Percentiles rank a stretch among this genome's conserved stretches.
phyloP scores from a whole-genome alignment of 2,888 invertebrate genomes.

The Eristalinus sepulchralis region DNA sequence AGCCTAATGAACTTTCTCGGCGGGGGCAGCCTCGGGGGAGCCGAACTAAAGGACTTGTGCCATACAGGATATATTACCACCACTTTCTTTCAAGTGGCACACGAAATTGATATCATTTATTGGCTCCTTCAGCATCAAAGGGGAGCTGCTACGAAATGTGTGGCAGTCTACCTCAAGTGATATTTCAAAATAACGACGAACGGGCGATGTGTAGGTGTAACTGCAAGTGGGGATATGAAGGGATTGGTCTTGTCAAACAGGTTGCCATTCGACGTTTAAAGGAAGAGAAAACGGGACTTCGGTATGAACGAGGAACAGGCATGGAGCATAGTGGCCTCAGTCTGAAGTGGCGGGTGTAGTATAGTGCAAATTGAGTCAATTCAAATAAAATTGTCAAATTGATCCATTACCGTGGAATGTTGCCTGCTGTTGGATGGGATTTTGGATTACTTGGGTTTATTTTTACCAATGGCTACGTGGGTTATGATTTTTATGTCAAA shows the following conservation, averaged over 20 bases:
- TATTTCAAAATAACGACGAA: neutral
- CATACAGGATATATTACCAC: conserved; percentile 23
- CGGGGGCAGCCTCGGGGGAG: neutral
- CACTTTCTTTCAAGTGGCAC: neutral
- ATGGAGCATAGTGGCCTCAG: too few relatives aligned
- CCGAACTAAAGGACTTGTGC: neutral
- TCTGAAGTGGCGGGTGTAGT: too few relatives aligned
- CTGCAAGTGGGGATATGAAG: neutral
- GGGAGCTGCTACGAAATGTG: neutral
- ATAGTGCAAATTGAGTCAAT: too few relatives aligned
- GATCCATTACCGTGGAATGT: too few relatives aligned
- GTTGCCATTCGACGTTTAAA: neutral
- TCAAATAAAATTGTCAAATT: too few relatives aligned
- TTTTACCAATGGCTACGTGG: too few relatives aligned
- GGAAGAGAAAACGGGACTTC: neutral
- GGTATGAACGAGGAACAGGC: neutral
- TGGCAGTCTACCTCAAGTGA: neutral
- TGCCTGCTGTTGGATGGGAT: too few relatives aligned
- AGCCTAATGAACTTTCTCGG: conserved; percentile 29
- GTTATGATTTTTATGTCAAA: too few relatives aligned
- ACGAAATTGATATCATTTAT: neutral
- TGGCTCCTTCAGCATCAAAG: neutral
- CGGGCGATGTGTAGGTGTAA: neutral
- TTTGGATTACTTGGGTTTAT: too few relatives aligned
- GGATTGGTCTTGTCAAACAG: neutral